phyloP scores from a whole-genome alignment of 2,888 invertebrate genomes.

The Drosophila stalkeri region DNA sequence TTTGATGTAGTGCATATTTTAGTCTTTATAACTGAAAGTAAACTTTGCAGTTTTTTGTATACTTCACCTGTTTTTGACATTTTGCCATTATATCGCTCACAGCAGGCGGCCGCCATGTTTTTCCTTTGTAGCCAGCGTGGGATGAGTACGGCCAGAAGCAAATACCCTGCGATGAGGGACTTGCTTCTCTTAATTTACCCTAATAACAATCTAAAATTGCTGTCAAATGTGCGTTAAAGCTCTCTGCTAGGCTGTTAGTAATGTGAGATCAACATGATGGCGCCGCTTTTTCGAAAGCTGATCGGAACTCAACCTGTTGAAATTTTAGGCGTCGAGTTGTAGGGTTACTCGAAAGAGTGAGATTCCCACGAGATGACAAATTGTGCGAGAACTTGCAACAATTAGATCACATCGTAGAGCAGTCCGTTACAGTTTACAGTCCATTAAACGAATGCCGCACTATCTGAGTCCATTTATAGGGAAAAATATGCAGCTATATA shows the following conservation, averaged over 20 bases:
- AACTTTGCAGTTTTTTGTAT: neutral
- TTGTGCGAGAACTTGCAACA: constrained; percentile 28
- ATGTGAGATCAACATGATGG: constrained; percentile 63
- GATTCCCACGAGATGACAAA: constrained; percentile 64
- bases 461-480: constrained; percentile 9
- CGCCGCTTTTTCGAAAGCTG: constrained; percentile 12
- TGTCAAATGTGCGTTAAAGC: constrained; percentile 44
- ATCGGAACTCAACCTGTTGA: constrained; percentile 65
- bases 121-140: constrained; percentile 4
- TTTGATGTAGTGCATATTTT: constrained; percentile 22
- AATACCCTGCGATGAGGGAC: neutral
- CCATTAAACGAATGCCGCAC: constrained; percentile 63
- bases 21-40: constrained; percentile 8
- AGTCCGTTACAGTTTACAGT: constrained; percentile 54
- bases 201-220: neutral
- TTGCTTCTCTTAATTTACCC: constrained; percentile 4
- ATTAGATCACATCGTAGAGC: constrained; percentile 49
- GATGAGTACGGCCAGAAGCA: neutral
- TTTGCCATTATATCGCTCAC: constrained; percentile 65
- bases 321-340: constrained; percentile 10
- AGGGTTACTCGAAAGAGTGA: neutral
- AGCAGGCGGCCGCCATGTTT: constrained; percentile 72
- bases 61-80: constrained; percentile 80
- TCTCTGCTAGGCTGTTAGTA: constrained; percentile 55
- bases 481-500: constrained; percentile 5